Conservation (phyloP, 2,797 vertebrate genomes). For the Protonibea diacanthus region DNA sequence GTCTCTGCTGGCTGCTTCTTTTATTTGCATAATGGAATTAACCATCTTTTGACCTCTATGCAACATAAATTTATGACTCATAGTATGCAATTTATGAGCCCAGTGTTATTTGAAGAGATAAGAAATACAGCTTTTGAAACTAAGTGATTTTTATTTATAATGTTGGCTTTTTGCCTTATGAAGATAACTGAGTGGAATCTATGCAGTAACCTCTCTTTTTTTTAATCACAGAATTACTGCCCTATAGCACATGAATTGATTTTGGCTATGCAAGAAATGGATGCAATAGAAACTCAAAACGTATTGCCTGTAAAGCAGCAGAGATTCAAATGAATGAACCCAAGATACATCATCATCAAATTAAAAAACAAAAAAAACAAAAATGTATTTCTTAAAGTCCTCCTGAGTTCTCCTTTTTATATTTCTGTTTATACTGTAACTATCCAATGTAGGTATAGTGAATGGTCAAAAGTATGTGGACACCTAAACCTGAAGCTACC, state of each 20-base stretch:
- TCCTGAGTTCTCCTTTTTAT: background rate
- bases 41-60: background rate
- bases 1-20: background rate
- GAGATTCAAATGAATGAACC: background rate
- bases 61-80: background rate
- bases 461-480: background rate
- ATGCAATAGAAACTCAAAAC: background rate
- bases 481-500: background rate
- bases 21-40: background rate
- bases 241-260: background rate
- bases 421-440: too few species aligned
- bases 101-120: background rate
- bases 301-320: background rate
- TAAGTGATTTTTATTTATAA: constrained; percentile 12
- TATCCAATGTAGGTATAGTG: background rate
- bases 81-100: background rate
- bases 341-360: background rate
- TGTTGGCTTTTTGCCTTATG: constrained; percentile 14
- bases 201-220: background rate
- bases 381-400: background rate
- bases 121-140: constrained; percentile 1
- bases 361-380: background rate
- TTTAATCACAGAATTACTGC: background rate
- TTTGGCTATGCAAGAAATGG: background rate
- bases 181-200: background rate